Evolutionary conservation across 2,888 invertebrate species (phyloP), one percentile per base, ranked within the genome.

Genomic region (Pilophorus perplexus): DNA sequence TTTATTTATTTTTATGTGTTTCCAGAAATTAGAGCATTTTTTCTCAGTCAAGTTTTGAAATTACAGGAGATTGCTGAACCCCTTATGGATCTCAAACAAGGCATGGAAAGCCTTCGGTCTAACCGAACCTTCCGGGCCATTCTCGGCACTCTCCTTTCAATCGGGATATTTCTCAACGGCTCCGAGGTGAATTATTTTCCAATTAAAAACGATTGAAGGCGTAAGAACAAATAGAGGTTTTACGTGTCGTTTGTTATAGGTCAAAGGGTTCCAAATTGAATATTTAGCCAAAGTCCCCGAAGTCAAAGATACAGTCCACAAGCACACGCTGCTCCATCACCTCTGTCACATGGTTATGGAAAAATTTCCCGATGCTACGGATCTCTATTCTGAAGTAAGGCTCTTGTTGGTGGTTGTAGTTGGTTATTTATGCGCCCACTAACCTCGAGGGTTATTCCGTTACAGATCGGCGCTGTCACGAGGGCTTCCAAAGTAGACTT

Each of bases 261-360:
- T 93, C 37, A 93, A 93, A 80, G 99, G 98, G 23, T 99, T 99
- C 80, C 92, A 96, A 77, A 85, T 99, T 72, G 98, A 99, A 75
- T 99, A 98, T 79, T 83, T 99, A 74, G 85, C 94, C 50, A 97
- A 98, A 82, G 93, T 94, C 74, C 95, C 96, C 75, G 95, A 99
- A 82, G 95, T 99, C 44, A 96, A 98, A 80, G 98, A 98, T 79
- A 98, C 98, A 0, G 96, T 99, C 40, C 95, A 99, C 78, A 99
- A 99, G 78, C 97, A 99, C 79, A 95, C 98, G 4, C 81, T 99
- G 68, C 82, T 99, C 68, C 95, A 98, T 79, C 99, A 99, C 78
- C 83, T 99, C 71, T 97, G 97, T 77, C 91, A 93, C 78, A 93
- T 97, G 83, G 94, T 99, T 69, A 90, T 96, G 81, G 96, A 98